Evolutionary conservation across 2,888 invertebrate genomes (phyloP), one percentile per base, ranked within the genome.

Genomic region (Pantelozetes paolii): DNA sequence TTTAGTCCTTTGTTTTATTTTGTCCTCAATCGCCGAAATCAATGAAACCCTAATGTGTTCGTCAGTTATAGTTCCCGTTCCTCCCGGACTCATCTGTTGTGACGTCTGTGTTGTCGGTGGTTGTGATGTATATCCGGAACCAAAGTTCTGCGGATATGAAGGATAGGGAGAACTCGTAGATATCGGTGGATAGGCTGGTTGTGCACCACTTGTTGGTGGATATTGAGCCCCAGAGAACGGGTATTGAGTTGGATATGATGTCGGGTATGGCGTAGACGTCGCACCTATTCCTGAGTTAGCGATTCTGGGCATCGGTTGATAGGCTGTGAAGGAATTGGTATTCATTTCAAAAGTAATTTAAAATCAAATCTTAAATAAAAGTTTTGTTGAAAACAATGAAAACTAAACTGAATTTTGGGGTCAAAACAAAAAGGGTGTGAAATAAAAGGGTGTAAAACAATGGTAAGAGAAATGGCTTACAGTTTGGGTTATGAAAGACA

Each of bases 1-100:
- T 79, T 90, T 89, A 78, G 98, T 87, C 77, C 92, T 87, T 76
- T 94, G 85, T 79, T 90, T 87, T 78, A 99, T 83, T 83, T 95
- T 96, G 82, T 99, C 97, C 83, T 96, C 94, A 0, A 98, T 92
- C 30, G 97, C 98, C 74, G 95, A 94, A 23, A 96, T 84, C 28
- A 99, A 84, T 0, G 97, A 98, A 32, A 91, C 93, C 81, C 92
- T 89, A 77, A 99, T 92, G 81, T 97, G 95, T 81, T 96, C 94
- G 79, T 96, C 94, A 69, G 94, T 91, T 75, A 95, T 94, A n/a
- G 93, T 93, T 26, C 91, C 91, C 23, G 85, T 82, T 23, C 74
- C 72, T 42, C 79, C 79, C 40, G 73, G 42, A 76, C 74, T 32
- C 20, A 45, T 23, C 36, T 64, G 40, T 45, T 42, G 36, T 20